phyloP scores from a whole-genome alignment of 2,797 vertebrate genomes.

The Lophotriccus pileatus region DNA sequence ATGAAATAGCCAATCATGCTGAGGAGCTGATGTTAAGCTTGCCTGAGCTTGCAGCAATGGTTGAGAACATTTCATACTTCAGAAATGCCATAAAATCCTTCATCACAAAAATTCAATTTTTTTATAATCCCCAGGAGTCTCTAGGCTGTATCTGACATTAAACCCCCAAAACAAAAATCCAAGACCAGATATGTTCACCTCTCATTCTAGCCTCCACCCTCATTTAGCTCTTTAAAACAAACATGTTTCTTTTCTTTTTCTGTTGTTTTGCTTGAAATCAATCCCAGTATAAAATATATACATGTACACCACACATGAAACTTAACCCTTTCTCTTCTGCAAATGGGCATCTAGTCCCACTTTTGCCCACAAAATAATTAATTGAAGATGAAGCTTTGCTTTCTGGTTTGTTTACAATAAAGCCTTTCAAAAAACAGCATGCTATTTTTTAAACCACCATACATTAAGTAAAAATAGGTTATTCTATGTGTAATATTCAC shows the following conservation, averaged over 20 bases:
- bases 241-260: not conserved
- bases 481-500: not conserved
- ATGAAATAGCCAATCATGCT: slow-evolving; percentile 33
- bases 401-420: not conserved
- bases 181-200: not conserved
- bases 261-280: not conserved
- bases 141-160: slow-evolving; percentile 8
- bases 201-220: not conserved
- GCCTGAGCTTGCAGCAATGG: slow-evolving; percentile 31
- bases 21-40: slow-evolving; percentile 32
- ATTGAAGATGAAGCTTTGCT: not conserved
- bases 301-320: not conserved
- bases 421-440: not conserved
- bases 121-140: slow-evolving; percentile 30
- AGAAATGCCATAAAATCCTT: slow-evolving; percentile 47
- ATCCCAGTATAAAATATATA: not conserved
- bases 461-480: not conserved
- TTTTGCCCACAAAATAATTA: not conserved
- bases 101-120: slow-evolving; percentile 37
- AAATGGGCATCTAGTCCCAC: not conserved
- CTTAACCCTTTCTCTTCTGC: not conserved
- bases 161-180: slow-evolving; percentile 23
- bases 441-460: not conserved
- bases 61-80: slow-evolving; percentile 49
- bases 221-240: not conserved